Evolutionary conservation across 2,113 vertebrate species (phyloP).

Genomic region (Podocnemis expansa): DNA sequence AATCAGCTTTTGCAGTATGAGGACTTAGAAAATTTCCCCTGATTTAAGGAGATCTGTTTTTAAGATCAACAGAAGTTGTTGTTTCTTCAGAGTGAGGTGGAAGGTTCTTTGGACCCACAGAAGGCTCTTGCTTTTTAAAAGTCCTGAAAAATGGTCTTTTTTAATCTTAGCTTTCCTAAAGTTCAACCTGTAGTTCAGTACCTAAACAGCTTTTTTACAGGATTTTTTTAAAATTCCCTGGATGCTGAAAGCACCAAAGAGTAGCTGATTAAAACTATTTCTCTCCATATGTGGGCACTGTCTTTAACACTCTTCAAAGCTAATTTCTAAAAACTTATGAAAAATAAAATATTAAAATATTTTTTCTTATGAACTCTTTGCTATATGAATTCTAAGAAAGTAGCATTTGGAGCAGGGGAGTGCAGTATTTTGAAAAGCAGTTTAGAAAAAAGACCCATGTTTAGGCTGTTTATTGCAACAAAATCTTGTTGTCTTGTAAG

Average conservation of each 20-base stretch:
- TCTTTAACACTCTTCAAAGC: background rate
- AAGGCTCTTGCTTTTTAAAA: background rate
- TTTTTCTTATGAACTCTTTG: background rate
- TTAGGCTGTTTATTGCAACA: background rate
- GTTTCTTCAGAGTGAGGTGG: background rate
- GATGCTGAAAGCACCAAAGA: background rate
- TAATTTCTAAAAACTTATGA: background rate
- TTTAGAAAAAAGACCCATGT: background rate
- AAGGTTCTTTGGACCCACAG: background rate
- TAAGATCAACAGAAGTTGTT: background rate
- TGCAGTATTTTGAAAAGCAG: background rate
- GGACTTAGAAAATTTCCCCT: background rate
- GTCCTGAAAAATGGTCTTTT: background rate
- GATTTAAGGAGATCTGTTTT: background rate
- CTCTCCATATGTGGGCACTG: background rate
- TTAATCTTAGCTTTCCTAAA: background rate
- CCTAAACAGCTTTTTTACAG: background rate
- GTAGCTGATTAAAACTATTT: background rate
- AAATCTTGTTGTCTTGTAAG: background rate
- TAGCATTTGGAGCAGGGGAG: background rate
- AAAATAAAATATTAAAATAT: background rate
- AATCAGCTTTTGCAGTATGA: fast-evolving
- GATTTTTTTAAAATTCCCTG: background rate
- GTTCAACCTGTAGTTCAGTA: background rate
- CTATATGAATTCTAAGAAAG: background rate